Evolutionary conservation across 2,113 vertebrate species (phyloP), one percentile per base, ranked within the genome.

Genomic region (Empidonax alnorum): DNA sequence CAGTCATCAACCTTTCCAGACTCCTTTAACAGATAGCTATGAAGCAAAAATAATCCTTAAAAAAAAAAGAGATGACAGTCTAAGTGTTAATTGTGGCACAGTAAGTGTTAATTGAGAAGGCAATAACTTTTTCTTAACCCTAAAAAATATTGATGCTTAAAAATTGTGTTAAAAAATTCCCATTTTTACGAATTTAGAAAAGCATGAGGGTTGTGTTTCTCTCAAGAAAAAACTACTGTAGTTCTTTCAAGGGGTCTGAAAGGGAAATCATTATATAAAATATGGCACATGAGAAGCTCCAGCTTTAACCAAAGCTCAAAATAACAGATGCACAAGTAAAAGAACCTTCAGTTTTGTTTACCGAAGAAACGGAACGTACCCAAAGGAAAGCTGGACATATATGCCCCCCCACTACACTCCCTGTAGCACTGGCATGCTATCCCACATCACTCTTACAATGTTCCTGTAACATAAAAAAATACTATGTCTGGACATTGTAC

Each of bases 271-370:
- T 79, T 84, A 87, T 41, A 31, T 47, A 84, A n/a, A 62, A 5
- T 28, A 84, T 42, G 62, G 30, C 35, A 67, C 42, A 24, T 11
- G 47, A 79, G 55, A 67, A 87, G 13, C 10, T 87, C 17, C 30
- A 73, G 8, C 84, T 86, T 81, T 71, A 87, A 86, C 28, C 35
- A 74, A 63, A 93, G 39, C 30, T 91, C n/a, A 75, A 58, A 89
- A 59, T 74, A 93, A 59, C 63, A 93, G 35, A 71, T 52, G 35
- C 7, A 46, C 23, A 93, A 89, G 31, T n/a, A 69, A 30, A 83
- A 80, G 62, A 63, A 84, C 39, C 6, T 63, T 84, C 42, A 86
- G 1, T 55, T 69, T 30, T 27, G 0, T 80, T 84, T 80, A 50
- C n/a, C 30, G 65, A 12, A 7, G 5, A 59, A 88, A 88, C 41